Evolutionary conservation across 2,113 vertebrate genomes (phyloP), one percentile per base, ranked within the genome.

Genomic region (Ia io): DNA sequence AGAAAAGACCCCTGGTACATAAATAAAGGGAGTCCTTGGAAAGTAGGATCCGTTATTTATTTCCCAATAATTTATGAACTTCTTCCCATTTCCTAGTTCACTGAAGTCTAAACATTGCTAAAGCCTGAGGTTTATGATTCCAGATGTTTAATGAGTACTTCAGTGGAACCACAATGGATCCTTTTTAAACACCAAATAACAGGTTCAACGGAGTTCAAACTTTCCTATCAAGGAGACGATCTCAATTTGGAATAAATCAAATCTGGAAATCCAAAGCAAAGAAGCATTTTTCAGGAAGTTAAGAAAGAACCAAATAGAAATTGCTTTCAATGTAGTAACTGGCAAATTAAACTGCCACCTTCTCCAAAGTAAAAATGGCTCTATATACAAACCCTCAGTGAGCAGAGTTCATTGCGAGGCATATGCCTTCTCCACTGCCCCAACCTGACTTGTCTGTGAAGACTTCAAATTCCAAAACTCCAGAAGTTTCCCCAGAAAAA

Each of bases 181-280:
- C 88, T 95, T 97, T 92, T 92, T 84, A 95, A 95, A 92, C 30
- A 94, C 74, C 79, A 91, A 95, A 83, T 90, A 95, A 91, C 49
- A 95, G 49, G 74, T 95, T 95, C 76, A 84, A 89, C 32, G 11
- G 63, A 90, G 86, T 95, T 95, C 82, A 91, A 83, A 94, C 69
- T 89, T 96, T 97, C 78, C 70, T 96, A 96, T 96, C 95, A 92
- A 95, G 92, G 73, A 89, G 73, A 95, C 13, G 85, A 97, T 94
- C 91, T 95, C 88, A 92, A 84, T 96, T 96, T 95, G 89, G 93
- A 94, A 96, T 95, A 96, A 95, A 95, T 95, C 67, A 96, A 71
- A 96, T 91, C 56, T 94, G 85, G 86, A 96, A 97, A 93, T 93
- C 83, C 73, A 96, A 77, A 90, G 95, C 76, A 95, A 95, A 97